phyloP scores from a whole-genome alignment of 2,888 invertebrate genomes.

The Perithous albicinctus region DNA sequence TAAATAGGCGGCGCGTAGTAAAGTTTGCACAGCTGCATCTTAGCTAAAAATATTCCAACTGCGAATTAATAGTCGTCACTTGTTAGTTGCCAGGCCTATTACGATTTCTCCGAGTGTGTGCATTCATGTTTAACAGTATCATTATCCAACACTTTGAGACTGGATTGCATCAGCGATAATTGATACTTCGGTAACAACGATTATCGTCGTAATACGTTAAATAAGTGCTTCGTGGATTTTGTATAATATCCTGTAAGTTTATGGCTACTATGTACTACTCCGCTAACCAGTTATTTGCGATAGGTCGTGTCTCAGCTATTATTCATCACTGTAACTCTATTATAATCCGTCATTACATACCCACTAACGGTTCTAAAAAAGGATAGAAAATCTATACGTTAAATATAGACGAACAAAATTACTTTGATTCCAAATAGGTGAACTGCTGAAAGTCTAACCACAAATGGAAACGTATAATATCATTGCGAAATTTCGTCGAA shows the following conservation, averaged over 20 bases:
- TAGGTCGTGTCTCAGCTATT: not conserved
- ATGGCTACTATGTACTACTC: not conserved
- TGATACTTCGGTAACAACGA: not conserved
- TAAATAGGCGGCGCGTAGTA: too few relatives aligned
- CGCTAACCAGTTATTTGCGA: constrained; percentile 5
- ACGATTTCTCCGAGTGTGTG: too few relatives aligned
- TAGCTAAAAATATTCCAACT: too few relatives aligned
- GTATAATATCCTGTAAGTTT: not conserved
- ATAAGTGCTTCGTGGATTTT: not conserved
- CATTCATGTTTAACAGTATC: not conserved
- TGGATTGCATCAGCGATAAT: not conserved
- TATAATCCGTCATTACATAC: not conserved
- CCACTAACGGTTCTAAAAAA: not conserved
- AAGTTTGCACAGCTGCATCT: too few relatives aligned
- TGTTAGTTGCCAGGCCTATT: too few relatives aligned
- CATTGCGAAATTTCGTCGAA: too few relatives aligned
- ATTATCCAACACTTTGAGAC: not conserved
- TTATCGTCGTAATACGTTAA: not conserved
- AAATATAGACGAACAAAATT: too few relatives aligned
- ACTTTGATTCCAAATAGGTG: too few relatives aligned
- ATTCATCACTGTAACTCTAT: constrained; percentile 9
- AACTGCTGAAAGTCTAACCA: too few relatives aligned
- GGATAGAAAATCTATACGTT: not conserved
- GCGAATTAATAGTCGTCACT: too few relatives aligned
- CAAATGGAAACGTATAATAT: too few relatives aligned